A percentile compares a stretch with the other conserved stretches of the same genome.
These are phyloP conservation scores for Phalacrocorax carbo DNA, from an alignment of 2,113 vertebrate species.

Conservation along the genomic window DNA sequence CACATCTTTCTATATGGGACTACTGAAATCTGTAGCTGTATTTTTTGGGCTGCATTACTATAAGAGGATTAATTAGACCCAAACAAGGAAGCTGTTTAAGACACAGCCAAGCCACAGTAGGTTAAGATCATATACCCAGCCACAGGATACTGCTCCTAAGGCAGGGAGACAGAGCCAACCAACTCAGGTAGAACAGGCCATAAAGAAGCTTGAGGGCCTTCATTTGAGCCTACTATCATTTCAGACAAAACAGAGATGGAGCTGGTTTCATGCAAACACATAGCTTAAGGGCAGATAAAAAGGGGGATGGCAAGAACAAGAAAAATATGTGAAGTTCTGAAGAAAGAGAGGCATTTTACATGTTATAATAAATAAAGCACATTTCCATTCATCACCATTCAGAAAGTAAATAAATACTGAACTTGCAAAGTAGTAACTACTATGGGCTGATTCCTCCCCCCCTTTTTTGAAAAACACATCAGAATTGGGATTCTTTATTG, in stretches of 20 bases:
- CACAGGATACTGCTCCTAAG: not conserved
- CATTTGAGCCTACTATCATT: not conserved
- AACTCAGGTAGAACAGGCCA: not conserved
- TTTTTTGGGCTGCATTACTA: not conserved
- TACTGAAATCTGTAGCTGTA: not conserved
- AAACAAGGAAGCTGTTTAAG: not conserved
- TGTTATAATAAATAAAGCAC: not conserved
- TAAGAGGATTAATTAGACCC: not conserved
- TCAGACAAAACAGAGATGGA: not conserved
- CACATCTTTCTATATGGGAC: not conserved
- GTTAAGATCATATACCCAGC: not conserved
- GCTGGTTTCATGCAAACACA: not conserved
- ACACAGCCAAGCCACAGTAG: not conserved
- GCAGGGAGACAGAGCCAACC: not conserved
- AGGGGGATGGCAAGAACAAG: not conserved
- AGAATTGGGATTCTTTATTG: not conserved
- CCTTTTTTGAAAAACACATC: not conserved
- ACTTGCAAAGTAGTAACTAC: not conserved
- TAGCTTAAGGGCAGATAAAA: not conserved
- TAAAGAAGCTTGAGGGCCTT: not conserved
- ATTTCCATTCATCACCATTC: not conserved
- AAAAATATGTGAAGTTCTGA: not conserved
- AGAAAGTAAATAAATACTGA: not conserved
- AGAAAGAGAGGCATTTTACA: not conserved
- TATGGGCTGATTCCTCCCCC: not conserved